phyloP scores from a whole-genome alignment of 92 coral and sea anemone genomes.

The Porites cylindrica region DNA sequence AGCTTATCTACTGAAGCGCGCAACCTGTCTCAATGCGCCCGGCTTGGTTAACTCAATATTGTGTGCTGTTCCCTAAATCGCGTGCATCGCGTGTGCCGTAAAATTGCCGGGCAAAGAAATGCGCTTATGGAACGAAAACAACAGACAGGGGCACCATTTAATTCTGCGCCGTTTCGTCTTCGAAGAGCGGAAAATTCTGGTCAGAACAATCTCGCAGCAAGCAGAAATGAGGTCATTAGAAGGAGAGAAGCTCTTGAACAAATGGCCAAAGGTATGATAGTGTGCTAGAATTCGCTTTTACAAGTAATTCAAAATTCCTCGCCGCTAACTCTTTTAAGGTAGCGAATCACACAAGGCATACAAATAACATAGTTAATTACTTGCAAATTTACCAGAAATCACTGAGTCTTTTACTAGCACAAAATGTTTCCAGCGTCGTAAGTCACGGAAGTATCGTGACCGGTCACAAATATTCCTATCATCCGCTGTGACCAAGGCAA shows the following conservation, averaged over 20 bases:
- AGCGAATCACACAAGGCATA: no score
- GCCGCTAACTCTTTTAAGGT: no score
- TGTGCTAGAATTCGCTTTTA: neutral
- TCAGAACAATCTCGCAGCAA: slow-evolving; percentile 16
- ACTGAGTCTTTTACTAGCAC: no score
- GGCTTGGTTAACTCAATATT: neutral
- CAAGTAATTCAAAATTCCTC: no score
- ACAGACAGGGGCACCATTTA: neutral
- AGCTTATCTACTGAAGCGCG: slow-evolving; percentile 16
- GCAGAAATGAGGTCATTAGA: neutral
- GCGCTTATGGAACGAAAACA: slow-evolving; percentile 29
- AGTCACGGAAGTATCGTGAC: no score
- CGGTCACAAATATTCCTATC: no score
- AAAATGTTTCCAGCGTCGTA: no score
- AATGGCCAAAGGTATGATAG: slow-evolving; percentile 40
- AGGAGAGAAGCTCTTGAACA: neutral
- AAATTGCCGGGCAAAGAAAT: slow-evolving; percentile 6
- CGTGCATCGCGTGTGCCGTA: neutral
- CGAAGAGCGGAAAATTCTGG: neutral
- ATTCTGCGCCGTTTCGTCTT: slow-evolving; percentile 43
- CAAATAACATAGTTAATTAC: no score
- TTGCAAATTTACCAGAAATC: no score
- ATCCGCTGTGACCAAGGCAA: no score
- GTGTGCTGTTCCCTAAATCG: neutral
- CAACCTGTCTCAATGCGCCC: neutral